phyloP scores from a whole-genome alignment of 2,888 invertebrate species.

The Eupithecia exiguata region DNA sequence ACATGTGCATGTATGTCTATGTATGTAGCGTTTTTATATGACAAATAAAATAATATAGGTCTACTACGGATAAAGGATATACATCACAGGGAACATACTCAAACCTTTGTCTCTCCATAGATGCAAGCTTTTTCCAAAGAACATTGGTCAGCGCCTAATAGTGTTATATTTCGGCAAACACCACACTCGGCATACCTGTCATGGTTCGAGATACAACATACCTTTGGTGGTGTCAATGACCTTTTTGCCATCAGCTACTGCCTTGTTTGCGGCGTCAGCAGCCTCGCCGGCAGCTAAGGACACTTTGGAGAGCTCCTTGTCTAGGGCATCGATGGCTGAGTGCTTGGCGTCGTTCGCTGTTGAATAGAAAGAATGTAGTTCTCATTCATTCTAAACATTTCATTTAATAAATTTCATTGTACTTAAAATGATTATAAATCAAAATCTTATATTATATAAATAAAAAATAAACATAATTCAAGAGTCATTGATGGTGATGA shows the following conservation, averaged over 20 bases:
- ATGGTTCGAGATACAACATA: slow-evolving; percentile 40
- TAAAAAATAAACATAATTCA: no score
- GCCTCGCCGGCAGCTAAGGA: slow-evolving; percentile 78
- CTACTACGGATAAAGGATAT: background rate
- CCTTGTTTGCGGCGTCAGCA: slow-evolving; percentile 72
- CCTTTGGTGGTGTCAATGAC: slow-evolving; percentile 78
- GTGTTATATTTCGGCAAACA: background rate
- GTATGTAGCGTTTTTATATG: background rate
- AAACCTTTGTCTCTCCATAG: background rate
- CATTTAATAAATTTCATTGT: no score
- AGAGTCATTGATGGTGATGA: background rate
- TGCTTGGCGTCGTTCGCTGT: slow-evolving; percentile 74
- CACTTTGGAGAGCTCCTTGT: slow-evolving; percentile 80
- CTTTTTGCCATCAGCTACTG: slow-evolving; percentile 78
- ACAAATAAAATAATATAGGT: background rate
- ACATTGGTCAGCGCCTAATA: background rate
- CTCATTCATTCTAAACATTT: background rate
- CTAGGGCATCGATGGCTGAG: slow-evolving; percentile 80
- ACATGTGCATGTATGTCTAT: background rate
- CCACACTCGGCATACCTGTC: background rate
- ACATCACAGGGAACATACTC: background rate
- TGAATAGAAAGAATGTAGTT: background rate
- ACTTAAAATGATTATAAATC: no score
- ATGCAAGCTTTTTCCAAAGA: background rate
- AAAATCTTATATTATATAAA: no score